Evolutionary conservation across 2,797 vertebrate species (phyloP).

Genomic region (Allochrocebus solatus): DNA sequence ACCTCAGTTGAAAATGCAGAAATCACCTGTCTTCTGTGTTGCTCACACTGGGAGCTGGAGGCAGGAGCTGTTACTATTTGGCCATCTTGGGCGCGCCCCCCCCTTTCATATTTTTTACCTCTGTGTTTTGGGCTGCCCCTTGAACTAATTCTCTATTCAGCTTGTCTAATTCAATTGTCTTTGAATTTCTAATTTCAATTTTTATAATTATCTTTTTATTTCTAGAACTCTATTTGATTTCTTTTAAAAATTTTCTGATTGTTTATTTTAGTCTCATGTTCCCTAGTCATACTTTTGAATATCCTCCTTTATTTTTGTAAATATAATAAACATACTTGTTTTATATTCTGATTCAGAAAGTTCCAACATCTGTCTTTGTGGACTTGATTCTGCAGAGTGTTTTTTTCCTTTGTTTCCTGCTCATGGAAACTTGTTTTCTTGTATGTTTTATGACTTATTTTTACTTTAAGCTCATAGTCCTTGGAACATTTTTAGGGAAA

Average conservation of each 20-base stretch:
- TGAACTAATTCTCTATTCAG: background rate
- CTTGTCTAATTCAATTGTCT: background rate
- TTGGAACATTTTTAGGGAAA: background rate
- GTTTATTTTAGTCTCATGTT: background rate
- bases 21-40: no score
- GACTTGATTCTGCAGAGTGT: no score
- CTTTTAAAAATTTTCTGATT: background rate
- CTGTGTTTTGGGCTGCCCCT: background rate
- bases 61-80: no score
- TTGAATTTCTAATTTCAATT: slow-evolving; percentile 9
- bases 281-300: background rate
- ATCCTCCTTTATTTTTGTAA: background rate
- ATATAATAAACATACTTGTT: background rate
- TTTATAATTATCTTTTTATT: background rate
- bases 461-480: background rate
- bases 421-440: background rate
- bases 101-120: background rate
- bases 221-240: background rate
- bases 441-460: slow-evolving; percentile 34
- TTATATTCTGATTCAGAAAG: background rate
- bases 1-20: no score
- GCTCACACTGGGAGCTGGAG: no score
- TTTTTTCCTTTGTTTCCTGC: no score
- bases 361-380: no score
- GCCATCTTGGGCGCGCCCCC: no score